These are phyloP conservation scores for Pocillopora grandis DNA, from an alignment of 92 coral and sea anemone genomes.

Conservation along the genomic window DNA sequence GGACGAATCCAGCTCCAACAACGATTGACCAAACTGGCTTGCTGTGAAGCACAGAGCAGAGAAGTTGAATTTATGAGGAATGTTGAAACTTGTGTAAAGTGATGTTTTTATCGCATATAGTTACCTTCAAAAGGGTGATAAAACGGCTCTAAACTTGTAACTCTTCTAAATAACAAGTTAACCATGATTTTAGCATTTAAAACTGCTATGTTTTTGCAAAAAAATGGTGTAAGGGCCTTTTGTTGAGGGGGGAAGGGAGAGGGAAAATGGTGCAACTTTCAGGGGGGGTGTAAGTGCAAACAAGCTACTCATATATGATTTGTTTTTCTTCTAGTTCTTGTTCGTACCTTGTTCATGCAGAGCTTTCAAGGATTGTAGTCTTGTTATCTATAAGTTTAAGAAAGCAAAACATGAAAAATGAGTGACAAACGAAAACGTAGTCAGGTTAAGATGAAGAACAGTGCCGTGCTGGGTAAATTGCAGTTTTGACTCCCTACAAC, in stretches of 20 bases:
- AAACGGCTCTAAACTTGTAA: too few species aligned
- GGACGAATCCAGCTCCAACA: conserved; percentile 86
- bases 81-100: too few species aligned
- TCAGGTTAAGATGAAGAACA: not conserved
- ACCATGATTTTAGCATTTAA: too few species aligned
- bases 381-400: conserved; percentile 47
- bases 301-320: not conserved
- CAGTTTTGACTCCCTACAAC: too few species aligned
- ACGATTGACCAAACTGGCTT: conserved; percentile 90
- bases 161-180: too few species aligned
- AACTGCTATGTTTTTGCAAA: too few species aligned
- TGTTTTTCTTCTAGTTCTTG: not conserved
- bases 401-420: not conserved
- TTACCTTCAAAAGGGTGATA: too few species aligned
- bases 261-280: not conserved
- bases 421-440: not conserved
- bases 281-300: not conserved
- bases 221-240: too few species aligned
- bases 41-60: conserved; percentile 48
- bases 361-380: conserved; percentile 86
- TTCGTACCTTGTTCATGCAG: conserved; percentile 94
- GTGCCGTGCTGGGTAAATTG: too few species aligned
- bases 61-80: not conserved
- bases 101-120: too few species aligned
- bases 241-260: too few species aligned